Evolutionary conservation across 2,797 vertebrate genomes (phyloP).

Genomic region (Aplochiton taeniatus): DNA sequence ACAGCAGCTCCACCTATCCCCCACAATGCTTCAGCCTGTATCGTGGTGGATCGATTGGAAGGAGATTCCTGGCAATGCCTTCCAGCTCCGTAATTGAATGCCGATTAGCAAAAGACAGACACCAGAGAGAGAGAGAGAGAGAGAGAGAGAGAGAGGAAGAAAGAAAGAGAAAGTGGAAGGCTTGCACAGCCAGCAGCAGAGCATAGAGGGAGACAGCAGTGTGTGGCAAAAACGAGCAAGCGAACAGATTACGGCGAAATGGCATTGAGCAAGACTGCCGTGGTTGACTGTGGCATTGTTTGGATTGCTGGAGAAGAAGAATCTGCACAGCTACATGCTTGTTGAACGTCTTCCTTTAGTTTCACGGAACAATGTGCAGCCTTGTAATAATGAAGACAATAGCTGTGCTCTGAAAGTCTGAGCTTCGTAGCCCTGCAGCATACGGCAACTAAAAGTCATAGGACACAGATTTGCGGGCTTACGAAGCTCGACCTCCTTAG

Average conservation of each 20-base stretch:
- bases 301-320: background rate
- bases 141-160: constrained; percentile 13
- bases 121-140: constrained; percentile 20
- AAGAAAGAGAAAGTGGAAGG: background rate
- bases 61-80: constrained; percentile 20
- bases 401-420: no score
- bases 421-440: no score
- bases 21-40: constrained; percentile 17
- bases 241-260: no score
- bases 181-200: no score
- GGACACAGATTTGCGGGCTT: no score
- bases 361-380: background rate
- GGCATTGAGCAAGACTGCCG: background rate
- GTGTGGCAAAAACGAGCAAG: no score
- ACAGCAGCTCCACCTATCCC: constrained; percentile 25
- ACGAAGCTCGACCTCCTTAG: no score
- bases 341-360: background rate
- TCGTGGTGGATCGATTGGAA: constrained; percentile 34
- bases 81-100: constrained; percentile 37
- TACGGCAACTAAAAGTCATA: no score
- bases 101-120: constrained; percentile 32
- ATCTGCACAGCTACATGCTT: background rate
- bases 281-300: background rate
- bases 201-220: constrained; percentile 4
- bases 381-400: no score